These are phyloP conservation scores for Thamnophis sirtalis DNA, from an alignment of 2,113 vertebrate species.

Conservation along the genomic window DNA sequence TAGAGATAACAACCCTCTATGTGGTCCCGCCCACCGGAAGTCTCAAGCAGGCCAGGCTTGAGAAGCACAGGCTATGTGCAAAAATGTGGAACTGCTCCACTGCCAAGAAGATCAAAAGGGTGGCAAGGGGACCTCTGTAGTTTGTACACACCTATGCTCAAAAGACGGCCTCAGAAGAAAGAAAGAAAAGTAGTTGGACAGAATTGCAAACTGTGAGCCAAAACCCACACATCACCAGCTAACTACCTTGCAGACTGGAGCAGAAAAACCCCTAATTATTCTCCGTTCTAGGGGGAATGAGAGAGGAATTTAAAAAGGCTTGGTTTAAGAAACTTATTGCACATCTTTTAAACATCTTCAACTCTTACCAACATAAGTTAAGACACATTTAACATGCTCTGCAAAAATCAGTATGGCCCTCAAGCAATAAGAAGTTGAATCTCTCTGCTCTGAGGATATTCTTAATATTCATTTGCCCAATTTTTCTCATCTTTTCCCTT, in stretches of 20 bases:
- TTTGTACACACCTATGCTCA: constrained; percentile 22
- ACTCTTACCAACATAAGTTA: not conserved
- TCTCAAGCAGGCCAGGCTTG: constrained; percentile 78
- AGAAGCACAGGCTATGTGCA: constrained; percentile 74
- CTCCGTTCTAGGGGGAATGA: not conserved
- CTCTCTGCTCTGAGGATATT: not conserved
- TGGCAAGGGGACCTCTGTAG: not conserved
- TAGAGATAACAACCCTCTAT: too few relatives aligned
- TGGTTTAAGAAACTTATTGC: not conserved
- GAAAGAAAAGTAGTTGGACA: constrained; percentile 12
- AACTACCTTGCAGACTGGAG: not conserved
- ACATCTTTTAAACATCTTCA: not conserved
- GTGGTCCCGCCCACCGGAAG: too few relatives aligned
- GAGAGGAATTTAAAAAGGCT: not conserved
- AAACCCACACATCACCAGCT: not conserved
- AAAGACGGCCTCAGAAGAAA: constrained; percentile 13
- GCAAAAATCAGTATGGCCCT: not conserved
- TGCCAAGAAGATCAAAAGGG: constrained; percentile 63
- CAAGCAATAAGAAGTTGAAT: not conserved
- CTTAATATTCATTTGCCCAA: not conserved
- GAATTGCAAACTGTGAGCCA: not conserved
- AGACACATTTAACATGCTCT: not conserved
- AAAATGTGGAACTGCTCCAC: constrained; percentile 72
- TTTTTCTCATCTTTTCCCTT: not conserved
- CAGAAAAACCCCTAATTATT: not conserved